These are phyloP conservation scores for Omphaloscelis lunosa DNA, from an alignment of 2,888 invertebrate species.

Conservation along the genomic window DNA sequence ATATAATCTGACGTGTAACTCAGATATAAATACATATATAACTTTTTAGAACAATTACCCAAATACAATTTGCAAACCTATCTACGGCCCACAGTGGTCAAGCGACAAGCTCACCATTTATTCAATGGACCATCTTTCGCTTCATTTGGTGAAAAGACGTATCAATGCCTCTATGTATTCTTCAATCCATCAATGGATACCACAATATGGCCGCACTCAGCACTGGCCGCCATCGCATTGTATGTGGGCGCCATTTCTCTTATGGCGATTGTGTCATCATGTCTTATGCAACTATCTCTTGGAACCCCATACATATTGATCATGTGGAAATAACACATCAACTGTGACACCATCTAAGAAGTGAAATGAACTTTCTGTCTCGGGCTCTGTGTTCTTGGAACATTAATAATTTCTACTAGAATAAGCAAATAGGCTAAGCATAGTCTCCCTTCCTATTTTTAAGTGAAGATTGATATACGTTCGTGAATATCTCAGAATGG, in stretches of 20 bases:
- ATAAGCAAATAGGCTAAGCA: not conserved
- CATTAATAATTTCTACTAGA: not conserved
- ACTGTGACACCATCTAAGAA: slow-evolving; percentile 12
- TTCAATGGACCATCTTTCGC: slow-evolving; percentile 17
- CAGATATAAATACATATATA: not conserved
- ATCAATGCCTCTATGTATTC: slow-evolving; percentile 28
- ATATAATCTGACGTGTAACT: not conserved
- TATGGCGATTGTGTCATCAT: slow-evolving; percentile 49
- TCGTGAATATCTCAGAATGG: not conserved
- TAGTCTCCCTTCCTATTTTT: not conserved
- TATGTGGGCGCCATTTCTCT: slow-evolving; percentile 41
- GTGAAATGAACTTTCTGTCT: slow-evolving; percentile 23
- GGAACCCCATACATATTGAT: slow-evolving; percentile 42
- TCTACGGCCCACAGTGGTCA: not conserved
- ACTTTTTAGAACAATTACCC: not conserved
- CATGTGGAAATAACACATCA: slow-evolving; percentile 9
- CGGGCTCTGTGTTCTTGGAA: not conserved
- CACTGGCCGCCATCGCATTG: slow-evolving; percentile 25
- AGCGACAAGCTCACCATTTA: not conserved
- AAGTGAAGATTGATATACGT: not conserved
- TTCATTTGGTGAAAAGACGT: slow-evolving; percentile 26
- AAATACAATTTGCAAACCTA: not conserved
- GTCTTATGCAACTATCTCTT: slow-evolving; percentile 40
- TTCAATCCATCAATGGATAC: slow-evolving; percentile 26
- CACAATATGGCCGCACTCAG: slow-evolving; percentile 15